These are phyloP conservation scores for Cryptus armator DNA, from an alignment of 2,888 invertebrate species.

Conservation along the genomic window DNA sequence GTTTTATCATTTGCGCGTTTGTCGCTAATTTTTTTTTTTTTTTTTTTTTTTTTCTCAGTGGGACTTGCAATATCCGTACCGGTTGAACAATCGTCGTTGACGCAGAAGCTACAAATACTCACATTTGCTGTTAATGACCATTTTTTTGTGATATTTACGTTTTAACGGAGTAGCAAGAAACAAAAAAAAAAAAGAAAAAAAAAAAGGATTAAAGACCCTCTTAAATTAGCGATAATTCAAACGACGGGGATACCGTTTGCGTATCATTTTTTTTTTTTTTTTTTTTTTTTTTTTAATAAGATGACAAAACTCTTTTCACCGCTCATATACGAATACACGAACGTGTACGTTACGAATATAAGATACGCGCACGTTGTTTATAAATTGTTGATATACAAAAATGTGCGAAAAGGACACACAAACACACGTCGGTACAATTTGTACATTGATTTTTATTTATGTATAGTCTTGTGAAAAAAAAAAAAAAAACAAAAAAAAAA, in stretches of 20 bases:
- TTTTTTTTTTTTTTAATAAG: conserved; percentile 3
- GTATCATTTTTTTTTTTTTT: conserved; percentile 20
- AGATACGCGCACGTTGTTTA: background rate
- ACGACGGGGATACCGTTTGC: conserved; percentile 26
- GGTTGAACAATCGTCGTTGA: conserved; percentile 51
- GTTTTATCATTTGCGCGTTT: conserved; percentile 6
- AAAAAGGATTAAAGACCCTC: background rate
- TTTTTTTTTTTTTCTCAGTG: conserved; percentile 70
- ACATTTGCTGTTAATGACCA: conserved; percentile 60
- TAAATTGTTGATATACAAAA: conserved; percentile 2
- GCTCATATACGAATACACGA: conserved; percentile 1
- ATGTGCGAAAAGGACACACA: background rate
- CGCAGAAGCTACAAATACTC: conserved; percentile 56
- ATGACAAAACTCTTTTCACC: conserved; percentile 26
- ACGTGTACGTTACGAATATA: conserved; percentile 24
- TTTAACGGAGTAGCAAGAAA: conserved; percentile 54
- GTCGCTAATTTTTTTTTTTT: conserved; percentile 69
- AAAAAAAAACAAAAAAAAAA: conserved; percentile 48
- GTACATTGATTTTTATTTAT: conserved; percentile 60
- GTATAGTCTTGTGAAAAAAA: conserved; percentile 58
- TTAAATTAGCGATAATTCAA: conserved; percentile 39
- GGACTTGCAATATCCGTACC: conserved; percentile 37
- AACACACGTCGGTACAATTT: conserved; percentile 32
- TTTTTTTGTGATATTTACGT: conserved; percentile 70
- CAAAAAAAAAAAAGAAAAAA: conserved; percentile 30